Base-by-base conservation (phyloP, 1,140 invertebrate species). In the Listronotus bonariensis region DNA sequence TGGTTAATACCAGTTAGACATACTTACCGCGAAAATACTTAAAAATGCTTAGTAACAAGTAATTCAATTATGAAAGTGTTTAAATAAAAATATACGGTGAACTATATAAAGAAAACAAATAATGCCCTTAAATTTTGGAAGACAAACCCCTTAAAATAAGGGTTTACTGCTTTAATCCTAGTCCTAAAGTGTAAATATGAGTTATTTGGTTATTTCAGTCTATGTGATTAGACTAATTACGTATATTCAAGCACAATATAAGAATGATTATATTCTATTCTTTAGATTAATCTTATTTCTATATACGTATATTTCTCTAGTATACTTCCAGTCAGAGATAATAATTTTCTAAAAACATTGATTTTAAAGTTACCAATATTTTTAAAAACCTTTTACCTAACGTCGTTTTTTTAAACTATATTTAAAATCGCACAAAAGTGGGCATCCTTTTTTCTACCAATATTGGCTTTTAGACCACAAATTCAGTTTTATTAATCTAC, bases 191-290 rank as follows among this genome's bases (percentile, higher is more conserved):
- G 17, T 57, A 46, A 32, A 45, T 46, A 46, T 26, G 20, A 3
- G 20, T 41, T 57, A 32, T 57, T 57, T 57, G 55, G 55, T 57
- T 57, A 57, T 15, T 15, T 57, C 55, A 57, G 55, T 57, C 55
- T 38, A 14, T 46, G 7, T 20, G 10, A 42, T 42, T 42, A 57
- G 18, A 42, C 10, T 57, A 57, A 57, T 57, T 57, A 57, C 55
- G 55, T 57, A 57, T 57, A 54, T 52, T 26, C 45, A 48, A 48
- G 45, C 18, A 48, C 45, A 48, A 52, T 52, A 38, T 34, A 52
- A 10, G 8, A 10, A 36, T 36, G 34, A 36, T 36, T 32, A 26
- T 52, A 6, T n/a, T 31, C 26, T 9, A 38, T 36, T 36, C 1
- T 26, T 52, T 36, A 38, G 10, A 52, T 52, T 14, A 34, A 52